phyloP scores from a whole-genome alignment of 2,113 vertebrate species.

The Campylomormyrus numenius region DNA sequence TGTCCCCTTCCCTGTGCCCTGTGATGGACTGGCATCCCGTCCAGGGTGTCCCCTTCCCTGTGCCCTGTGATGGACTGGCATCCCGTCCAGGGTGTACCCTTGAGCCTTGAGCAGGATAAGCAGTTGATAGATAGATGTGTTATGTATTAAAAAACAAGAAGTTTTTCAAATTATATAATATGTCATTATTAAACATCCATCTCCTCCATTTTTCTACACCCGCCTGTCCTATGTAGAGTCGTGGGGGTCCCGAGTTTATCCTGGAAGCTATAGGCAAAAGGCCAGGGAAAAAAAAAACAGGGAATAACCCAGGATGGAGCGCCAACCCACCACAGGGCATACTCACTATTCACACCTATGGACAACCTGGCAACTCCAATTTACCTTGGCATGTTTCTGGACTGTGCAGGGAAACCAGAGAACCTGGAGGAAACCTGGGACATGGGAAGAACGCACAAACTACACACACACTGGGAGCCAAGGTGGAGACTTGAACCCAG shows the following conservation, averaged over 20 bases:
- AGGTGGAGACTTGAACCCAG: background rate
- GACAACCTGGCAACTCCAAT: background rate
- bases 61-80: no score
- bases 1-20: background rate
- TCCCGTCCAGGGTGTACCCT: no score
- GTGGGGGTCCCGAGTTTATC: background rate
- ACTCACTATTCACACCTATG: background rate
- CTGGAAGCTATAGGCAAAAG: background rate
- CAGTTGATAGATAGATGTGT: background rate
- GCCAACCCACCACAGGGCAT: background rate
- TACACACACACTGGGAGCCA: background rate
- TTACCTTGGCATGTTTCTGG: background rate
- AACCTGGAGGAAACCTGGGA: background rate
- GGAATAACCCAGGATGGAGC: background rate
- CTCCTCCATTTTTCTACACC: background rate
- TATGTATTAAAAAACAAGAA: background rate
- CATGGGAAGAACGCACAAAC: background rate
- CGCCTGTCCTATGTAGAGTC: background rate
- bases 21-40: background rate
- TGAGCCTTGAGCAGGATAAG: background rate
- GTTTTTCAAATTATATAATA: background rate
- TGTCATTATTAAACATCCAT: background rate
- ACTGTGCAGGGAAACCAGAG: background rate
- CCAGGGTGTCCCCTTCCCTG: no score
- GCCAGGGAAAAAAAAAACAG: background rate